Base-by-base conservation (phyloP, 2,888 invertebrate genomes). In the Agriotes lineatus region DNA sequence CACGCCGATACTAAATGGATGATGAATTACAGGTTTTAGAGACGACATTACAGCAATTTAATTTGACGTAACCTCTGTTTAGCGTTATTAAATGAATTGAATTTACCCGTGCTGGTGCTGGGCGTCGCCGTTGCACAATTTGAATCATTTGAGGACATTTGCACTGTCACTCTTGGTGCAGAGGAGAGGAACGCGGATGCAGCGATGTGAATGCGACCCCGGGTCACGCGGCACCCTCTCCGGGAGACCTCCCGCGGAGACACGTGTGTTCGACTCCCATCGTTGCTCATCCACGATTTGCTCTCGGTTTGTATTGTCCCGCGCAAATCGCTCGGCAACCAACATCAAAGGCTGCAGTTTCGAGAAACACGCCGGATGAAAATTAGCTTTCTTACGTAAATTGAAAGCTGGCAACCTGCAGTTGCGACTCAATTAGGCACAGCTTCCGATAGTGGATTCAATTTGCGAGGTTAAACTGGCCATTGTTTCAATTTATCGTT, bases 221-320 rank as follows among this genome's bases (percentile, higher is more conserved):
- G 20, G 70, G 70, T 70, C 70, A 70, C 63, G 70, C 65, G 70
- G 66, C 66, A 66, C 66, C 66, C 66, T 66, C 50, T 64, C 59
- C 50, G 48, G 59, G 39, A 66, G 66, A 66, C 66, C 66, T 59
- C 66, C 66, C 58, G 66, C 66, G 42, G 66, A 59, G 66, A 50
- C 66, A 66, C 59, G 66, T 66, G 66, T 66, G 66, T 66, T 59
- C 44, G 63, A 57, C 57, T 65, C 64, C 66, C 66, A 66, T 59
- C 59, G 52, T 19, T 30, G 20, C 19, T 14, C 39, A 66, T 39
- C 59, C 59, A 39, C 56, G 42, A 59, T 59, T 59, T 59, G 66
- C 45, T 58, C 56, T 48, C 57, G 37, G 57, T 64, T 48, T 58
- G 48, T 20, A 37, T 64, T 57, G 57, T 57, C 45, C 57, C 56